A percentile compares a stretch with the other conserved stretches of the same genome.
Conservation (phyloP, 2,797 vertebrate genomes). For the Telmatherina bonti region DNA sequence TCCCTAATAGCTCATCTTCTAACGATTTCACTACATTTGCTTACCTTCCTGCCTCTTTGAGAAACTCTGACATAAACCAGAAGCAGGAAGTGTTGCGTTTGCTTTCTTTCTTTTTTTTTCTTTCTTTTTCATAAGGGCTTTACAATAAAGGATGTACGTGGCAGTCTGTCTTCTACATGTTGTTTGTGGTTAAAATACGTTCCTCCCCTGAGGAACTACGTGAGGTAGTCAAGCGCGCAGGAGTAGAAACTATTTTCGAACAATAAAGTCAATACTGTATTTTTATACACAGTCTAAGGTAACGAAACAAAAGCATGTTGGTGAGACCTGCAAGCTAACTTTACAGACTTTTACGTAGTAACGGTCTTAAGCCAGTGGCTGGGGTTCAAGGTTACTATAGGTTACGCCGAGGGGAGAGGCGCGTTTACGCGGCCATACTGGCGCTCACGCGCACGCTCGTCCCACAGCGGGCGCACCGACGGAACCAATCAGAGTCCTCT, state of each 20-base stretch:
- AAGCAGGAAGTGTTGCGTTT: not conserved
- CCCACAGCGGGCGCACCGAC: not conserved
- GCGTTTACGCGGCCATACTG: not conserved
- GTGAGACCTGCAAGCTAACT: not conserved
- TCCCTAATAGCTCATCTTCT: not conserved
- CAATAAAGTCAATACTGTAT: not conserved
- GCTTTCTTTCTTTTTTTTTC: too few species aligned
- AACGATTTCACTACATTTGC: not conserved
- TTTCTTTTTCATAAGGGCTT: not conserved
- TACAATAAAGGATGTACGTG: not conserved
- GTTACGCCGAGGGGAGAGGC: not conserved
- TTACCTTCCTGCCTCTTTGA: not conserved
- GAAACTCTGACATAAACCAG: not conserved
- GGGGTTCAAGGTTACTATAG: not conserved
- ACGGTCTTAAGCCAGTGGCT: not conserved
- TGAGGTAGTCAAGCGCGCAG: not conserved
- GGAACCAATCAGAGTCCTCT: conserved; percentile 63
- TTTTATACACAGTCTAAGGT: not conserved
- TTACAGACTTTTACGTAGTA: not conserved
- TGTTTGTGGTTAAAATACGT: not conserved
- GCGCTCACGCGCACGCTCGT: not conserved
- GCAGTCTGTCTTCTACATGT: not conserved
- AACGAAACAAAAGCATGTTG: not conserved
- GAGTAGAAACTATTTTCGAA: not conserved
- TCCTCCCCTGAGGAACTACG: not conserved